Evolutionary conservation across 2,888 invertebrate genomes (phyloP), one percentile per base, ranked within the genome.

Genomic region (Chrysopilus asiliformis): DNA sequence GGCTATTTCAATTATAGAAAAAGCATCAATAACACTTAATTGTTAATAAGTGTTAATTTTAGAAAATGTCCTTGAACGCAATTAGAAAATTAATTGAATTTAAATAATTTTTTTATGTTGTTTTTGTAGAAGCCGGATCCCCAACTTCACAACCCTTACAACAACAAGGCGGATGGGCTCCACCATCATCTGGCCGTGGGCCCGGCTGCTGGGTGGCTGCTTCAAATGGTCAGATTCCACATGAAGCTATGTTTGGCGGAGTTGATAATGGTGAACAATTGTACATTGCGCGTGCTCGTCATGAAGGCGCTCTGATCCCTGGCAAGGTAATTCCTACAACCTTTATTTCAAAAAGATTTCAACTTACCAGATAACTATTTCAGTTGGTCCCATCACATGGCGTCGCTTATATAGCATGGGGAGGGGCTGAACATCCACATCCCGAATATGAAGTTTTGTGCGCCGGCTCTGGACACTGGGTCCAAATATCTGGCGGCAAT

Each of bases 301-400:
- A 80, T 53, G 74, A 74, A 45, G 78, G 78, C 6, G 80, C 75
- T n/a, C 56, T 83, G 26, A 72, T 85, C 43, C 85, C 86, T 33
- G 87, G 87, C 16, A 84, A 85, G 58, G 59, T 61, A 42, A 30
- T 8, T 19, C 19, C 32, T 18, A n/a, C 10, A 8, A 29, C 15
- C 14, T 17, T 17, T 33, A 9, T 6, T 26, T 18, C 12, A 27
- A 27, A 6, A 12, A 9, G 12, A 6, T 27, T 5, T 27, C 12
- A 27, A 27, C 8, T n/a, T 14, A 8, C 29, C 14, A 8, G 16
- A 13, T 2, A 15, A 29, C 22, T 8, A 22, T 29, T 31, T n/a
- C 27, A 41, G 43, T 31, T 79, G 45, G 68, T 79, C 30, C 74
- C 79, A 4, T 73, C 79, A 10, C 76, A 80, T 51, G 74, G 76